Base-by-base conservation (phyloP, 2,113 vertebrate species). In the Megalops atlanticus region DNA sequence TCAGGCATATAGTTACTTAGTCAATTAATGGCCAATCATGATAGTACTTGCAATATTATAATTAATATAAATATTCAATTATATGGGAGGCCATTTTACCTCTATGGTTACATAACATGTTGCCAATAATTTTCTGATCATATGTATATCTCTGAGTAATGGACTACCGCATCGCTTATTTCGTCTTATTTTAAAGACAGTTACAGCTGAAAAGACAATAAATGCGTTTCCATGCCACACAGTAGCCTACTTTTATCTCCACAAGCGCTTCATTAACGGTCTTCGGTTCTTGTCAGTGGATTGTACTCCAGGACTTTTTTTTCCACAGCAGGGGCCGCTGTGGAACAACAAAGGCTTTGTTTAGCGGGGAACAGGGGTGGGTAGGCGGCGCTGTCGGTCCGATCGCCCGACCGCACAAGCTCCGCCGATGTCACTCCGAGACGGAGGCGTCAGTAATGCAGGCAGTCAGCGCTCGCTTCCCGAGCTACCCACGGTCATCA, bases 391-490 rank as follows among this genome's bases (percentile, higher is more conserved):
- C 74, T 76, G 74, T 43, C 47, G 39, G 14, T 3, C 40, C 74
- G 47, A 14, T 33, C 40, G 35, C 24, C n/a, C 40, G 7, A 31
- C 38, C 14, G 16, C n/a, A 24, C 40, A 45, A 7, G 24, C 43
- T 49, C 40, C 27, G 47, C 47, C 40, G 14, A 39, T 76, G 74
- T 43, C 74, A 76, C 74, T 47, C 24, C 40, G 74, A 43, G 74
- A 45, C 74, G 40, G 74, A 49, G 74, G 74, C 74, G 74, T 76
- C 74, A 76, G n/a, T 76, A n/a, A 76, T 76, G 74, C 74, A 76
- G 74, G 43, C 36, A 76, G 74, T 39, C 36, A 49, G 27, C 1
- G 6, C 31, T 76, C 41, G 36, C 74, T 76, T 76, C 74, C 74
- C 39, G 74, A n/a, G 47, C 43, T 76, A 76, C 74, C 43, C 40